Base-by-base conservation (phyloP, 2,113 vertebrate genomes). In the Nycticebus coucang region DNA sequence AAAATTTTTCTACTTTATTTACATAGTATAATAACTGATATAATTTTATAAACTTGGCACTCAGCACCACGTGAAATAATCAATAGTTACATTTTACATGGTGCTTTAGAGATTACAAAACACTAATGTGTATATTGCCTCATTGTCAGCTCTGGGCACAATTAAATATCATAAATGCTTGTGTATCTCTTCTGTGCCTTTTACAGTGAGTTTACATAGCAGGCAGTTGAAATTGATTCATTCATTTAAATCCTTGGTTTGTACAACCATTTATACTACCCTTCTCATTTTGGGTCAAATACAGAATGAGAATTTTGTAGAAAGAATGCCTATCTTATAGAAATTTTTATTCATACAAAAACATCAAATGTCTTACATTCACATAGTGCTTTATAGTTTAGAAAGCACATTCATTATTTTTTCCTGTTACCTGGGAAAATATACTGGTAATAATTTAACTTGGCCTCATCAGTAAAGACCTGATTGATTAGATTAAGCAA, bases 331-430 rank as follows among this genome's bases (percentile, higher is more conserved):
- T 79, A 57, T 41, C 77, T 91, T 91, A 83, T 19, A 37, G 33
- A 72, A 88, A 71, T 50, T 81, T 96, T 69, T 90, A 80, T 75
- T 90, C 62, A 93, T 87, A 87, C 10, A 90, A 80, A 91, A 94
- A 85, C 10, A 53, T 59, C 18, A 72, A 89, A 64, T 45, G 19
- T 87, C 37, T 87, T 83, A 7, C 7, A 82, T 13, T 92, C 77
- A 69, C 30, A 57, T 12, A 79, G 57, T 12, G 59, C 53, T 89
- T 80, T 79, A 64, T 79, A 57, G 57, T 85, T 85, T 75, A 86
- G 80, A 95, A 93, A 78, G 13, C 13, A 80, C 50, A 92, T 26
- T 81, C 53, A 78, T 30, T 91, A 82, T 0, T 17, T 62, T 83
- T 86, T 85, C 21, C 35, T 59, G 30, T 77, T 80, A 59, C 37